These are phyloP conservation scores for Spisula solida DNA, from an alignment of 2,888 invertebrate genomes.

Conservation along the genomic window DNA sequence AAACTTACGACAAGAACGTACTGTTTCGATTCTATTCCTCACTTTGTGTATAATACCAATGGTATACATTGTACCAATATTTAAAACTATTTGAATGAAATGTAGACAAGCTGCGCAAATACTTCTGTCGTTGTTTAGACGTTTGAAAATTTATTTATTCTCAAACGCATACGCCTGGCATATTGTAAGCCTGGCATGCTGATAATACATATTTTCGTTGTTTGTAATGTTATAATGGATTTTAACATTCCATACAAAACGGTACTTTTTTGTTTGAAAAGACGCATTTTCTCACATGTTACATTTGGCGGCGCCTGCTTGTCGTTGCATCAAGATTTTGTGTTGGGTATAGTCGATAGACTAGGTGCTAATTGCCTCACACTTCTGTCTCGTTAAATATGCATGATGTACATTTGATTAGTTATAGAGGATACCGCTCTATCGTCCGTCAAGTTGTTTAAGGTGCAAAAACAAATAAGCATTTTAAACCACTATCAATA, in stretches of 20 bases:
- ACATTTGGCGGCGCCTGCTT: neutral
- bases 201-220: neutral
- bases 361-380: neutral
- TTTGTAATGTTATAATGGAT: neutral
- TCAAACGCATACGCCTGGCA: neutral
- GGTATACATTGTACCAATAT: no score
- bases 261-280: neutral
- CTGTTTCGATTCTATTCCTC: no score
- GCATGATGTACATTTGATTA: neutral
- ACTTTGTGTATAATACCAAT: no score
- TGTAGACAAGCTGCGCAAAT: neutral
- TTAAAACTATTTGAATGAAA: neutral
- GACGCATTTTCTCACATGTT: neutral
- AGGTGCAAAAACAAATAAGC: no score
- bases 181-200: neutral
- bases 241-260: neutral
- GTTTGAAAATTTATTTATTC: neutral
- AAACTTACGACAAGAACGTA: no score
- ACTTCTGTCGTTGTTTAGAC: neutral
- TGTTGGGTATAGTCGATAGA: neutral
- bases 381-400: neutral
- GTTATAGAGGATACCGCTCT: neutral
- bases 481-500: no score
- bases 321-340: neutral
- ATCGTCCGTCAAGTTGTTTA: neutral